A percentile compares a stretch with the other conserved stretches of the same genome.
Conservation (phyloP, 92 coral and sea anemone species). For the Epizoanthus scotinus region DNA sequence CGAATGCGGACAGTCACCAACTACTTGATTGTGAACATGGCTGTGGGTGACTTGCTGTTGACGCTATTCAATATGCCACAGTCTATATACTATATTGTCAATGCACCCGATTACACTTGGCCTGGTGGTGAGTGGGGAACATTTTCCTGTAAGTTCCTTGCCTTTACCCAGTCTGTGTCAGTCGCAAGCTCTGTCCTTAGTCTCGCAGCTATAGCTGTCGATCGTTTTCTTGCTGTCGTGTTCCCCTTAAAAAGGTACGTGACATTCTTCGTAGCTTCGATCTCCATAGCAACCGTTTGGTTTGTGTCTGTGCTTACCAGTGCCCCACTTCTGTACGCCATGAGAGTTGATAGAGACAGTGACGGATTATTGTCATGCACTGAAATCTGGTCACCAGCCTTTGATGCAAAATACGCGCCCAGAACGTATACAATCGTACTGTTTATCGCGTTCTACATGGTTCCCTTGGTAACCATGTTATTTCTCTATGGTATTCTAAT, state of each 20-base stretch:
- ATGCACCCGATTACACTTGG: slow-evolving; percentile 3
- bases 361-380: slow-evolving; percentile 30
- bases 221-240: slow-evolving; percentile 60
- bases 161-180: slow-evolving; percentile 39
- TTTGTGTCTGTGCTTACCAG: slow-evolving; percentile 59
- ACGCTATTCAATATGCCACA: slow-evolving; percentile 27
- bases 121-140: slow-evolving; percentile 6
- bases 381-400: slow-evolving; percentile 68
- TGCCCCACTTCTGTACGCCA: slow-evolving; percentile 82
- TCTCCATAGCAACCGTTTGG: slow-evolving; percentile 68
- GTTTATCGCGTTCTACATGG: slow-evolving; percentile 62
- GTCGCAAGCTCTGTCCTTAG: slow-evolving; percentile 66
- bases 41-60: slow-evolving; percentile 11
- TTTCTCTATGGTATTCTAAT: slow-evolving; percentile 64
- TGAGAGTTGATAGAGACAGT: slow-evolving; percentile 46
- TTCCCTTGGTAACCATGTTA: slow-evolving; percentile 66
- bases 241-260: slow-evolving; percentile 61
- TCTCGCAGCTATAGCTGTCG: slow-evolving; percentile 58
- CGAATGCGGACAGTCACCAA: slow-evolving; percentile 22
- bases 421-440: slow-evolving; percentile 59
- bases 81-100: slow-evolving; percentile 8
- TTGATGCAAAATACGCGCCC: slow-evolving; percentile 41
- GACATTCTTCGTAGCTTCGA: slow-evolving; percentile 41
- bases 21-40: slow-evolving; percentile 27
- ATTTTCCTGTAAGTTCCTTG: slow-evolving; percentile 16